phyloP scores from a whole-genome alignment of 2,888 invertebrate species.

The Cantharis flavilabris region DNA sequence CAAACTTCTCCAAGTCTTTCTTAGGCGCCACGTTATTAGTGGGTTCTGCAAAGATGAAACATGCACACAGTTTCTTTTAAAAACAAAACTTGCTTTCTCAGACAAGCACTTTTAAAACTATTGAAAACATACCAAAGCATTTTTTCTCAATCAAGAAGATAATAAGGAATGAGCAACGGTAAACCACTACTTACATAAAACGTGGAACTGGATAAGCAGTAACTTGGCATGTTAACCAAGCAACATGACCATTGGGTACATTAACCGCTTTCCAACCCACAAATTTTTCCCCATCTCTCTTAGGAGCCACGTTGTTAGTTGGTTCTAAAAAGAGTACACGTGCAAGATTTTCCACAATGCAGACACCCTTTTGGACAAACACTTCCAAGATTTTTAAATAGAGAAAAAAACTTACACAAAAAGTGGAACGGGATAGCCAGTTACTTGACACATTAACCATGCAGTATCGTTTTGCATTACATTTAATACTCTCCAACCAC shows the following conservation, averaged over 20 bases:
- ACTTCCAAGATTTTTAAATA: conserved; percentile 12
- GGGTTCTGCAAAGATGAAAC: conserved; percentile 56
- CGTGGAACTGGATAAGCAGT: conserved; percentile 69
- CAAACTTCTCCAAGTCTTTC: conserved; percentile 60
- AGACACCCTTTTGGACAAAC: conserved; percentile 5
- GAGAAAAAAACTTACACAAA: conserved; percentile 54
- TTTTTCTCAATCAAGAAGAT: background rate
- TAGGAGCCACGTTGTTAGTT: conserved; percentile 66
- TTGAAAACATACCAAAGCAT: background rate
- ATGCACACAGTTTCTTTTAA: background rate
- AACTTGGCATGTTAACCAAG: conserved; percentile 71
- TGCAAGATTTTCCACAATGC: background rate
- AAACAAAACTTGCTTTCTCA: background rate
- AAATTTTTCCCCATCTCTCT: conserved; percentile 57
- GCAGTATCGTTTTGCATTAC: conserved; percentile 59
- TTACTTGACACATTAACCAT: conserved; percentile 68
- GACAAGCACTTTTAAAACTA: background rate
- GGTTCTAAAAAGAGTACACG: conserved; percentile 56
- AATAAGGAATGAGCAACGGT: background rate
- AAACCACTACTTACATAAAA: background rate
- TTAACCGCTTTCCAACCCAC: conserved; percentile 62
- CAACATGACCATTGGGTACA: conserved; percentile 58
- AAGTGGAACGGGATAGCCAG: conserved; percentile 60
- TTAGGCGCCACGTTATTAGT: conserved; percentile 68
- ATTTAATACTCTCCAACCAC: conserved; percentile 65